These are phyloP conservation scores for Butastur rufipennis DNA, from an alignment of 2,113 vertebrate species.

Conservation along the genomic window DNA sequence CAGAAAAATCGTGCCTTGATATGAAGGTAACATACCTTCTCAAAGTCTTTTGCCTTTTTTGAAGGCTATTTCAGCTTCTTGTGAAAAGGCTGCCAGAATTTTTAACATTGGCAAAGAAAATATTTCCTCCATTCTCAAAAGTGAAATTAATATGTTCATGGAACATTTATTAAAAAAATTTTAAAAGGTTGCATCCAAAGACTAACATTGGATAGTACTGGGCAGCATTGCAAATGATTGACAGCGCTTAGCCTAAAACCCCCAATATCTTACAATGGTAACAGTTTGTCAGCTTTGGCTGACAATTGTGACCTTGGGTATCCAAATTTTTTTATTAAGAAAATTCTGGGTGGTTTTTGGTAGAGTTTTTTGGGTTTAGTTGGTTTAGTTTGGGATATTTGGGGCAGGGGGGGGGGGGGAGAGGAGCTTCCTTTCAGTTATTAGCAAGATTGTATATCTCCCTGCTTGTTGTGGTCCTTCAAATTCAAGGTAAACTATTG, in stretches of 20 bases:
- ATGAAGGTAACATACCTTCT: background rate
- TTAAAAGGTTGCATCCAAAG: background rate
- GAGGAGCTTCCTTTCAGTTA: background rate
- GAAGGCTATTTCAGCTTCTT: background rate
- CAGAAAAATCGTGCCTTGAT: background rate
- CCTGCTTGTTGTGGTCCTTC: background rate
- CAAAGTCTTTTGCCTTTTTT: background rate
- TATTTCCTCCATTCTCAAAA: background rate
- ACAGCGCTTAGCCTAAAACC: background rate
- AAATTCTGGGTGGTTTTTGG: rapidly evolving
- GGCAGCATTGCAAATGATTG: background rate
- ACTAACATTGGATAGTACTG: background rate
- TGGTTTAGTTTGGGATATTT: background rate
- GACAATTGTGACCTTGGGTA: background rate
- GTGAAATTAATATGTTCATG: background rate
- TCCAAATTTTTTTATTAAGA: background rate
- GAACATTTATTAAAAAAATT: background rate
- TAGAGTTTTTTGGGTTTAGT: background rate
- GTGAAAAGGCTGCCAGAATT: background rate
- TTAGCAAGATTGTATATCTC: background rate
- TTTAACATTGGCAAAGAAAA: background rate
- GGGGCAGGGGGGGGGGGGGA: rapidly evolving
- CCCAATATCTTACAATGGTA: background rate
- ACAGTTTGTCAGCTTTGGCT: background rate
- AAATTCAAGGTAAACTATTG: background rate